phyloP scores from a whole-genome alignment of 2,113 vertebrate species.

The Rutilus rutilus region DNA sequence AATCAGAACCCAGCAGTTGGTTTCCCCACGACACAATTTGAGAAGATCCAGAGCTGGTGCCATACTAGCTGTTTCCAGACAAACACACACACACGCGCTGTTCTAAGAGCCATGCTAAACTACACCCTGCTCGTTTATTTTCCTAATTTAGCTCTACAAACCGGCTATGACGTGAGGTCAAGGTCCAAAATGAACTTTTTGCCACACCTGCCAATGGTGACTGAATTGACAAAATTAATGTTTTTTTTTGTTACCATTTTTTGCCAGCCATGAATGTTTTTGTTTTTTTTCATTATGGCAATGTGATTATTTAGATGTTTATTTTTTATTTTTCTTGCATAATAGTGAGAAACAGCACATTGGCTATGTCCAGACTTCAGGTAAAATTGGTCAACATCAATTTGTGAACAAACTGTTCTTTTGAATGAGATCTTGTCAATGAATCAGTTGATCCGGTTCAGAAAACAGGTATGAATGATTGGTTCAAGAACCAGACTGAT shows the following conservation, averaged over 20 bases:
- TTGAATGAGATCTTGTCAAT: background rate
- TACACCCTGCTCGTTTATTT: background rate
- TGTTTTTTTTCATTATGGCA: background rate
- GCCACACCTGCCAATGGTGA: background rate
- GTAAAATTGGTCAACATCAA: background rate
- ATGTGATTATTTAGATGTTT: background rate
- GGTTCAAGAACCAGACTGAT: background rate
- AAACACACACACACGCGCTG: background rate
- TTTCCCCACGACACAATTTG: background rate
- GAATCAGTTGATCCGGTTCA: background rate
- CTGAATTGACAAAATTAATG: background rate
- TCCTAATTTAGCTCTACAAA: slow-evolving; percentile 28
- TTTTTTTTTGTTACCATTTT: background rate
- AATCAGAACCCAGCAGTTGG: slow-evolving; percentile 39
- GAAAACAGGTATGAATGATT: background rate
- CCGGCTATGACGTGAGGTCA: background rate
- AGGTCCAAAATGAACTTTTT: background rate
- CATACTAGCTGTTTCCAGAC: background rate
- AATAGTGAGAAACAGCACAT: background rate
- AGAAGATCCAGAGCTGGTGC: slow-evolving; percentile 12
- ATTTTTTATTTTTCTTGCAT: background rate
- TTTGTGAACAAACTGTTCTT: background rate
- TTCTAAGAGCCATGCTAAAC: slow-evolving; percentile 10
- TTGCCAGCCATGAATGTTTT: background rate
- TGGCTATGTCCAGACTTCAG: background rate